Evolutionary conservation across 2,113 vertebrate species (phyloP).

Genomic region (Tonatia bakeri): DNA sequence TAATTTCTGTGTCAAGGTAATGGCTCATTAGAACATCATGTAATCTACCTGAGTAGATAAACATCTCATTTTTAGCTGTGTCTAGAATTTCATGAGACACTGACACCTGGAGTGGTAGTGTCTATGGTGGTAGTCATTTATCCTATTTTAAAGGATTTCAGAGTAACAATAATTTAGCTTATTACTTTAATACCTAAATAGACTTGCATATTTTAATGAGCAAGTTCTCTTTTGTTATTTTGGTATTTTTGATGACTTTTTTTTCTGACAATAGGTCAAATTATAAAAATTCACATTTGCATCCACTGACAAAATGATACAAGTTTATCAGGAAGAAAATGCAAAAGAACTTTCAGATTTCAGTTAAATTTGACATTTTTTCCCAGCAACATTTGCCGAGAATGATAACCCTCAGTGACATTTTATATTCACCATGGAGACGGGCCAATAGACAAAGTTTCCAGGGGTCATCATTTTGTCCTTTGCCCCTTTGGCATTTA

Average conservation of each 20-base stretch:
- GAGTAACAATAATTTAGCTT: conserved; percentile 26
- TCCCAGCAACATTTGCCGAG: conserved; percentile 29
- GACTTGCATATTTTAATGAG: conserved; percentile 39
- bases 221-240: conserved; percentile 37
- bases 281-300: conserved; percentile 44
- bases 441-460: background rate
- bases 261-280: conserved; percentile 38
- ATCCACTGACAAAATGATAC: conserved; percentile 9
- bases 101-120: background rate
- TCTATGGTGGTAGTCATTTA: conserved; percentile 8
- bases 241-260: background rate
- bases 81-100: conserved; percentile 22
- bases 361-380: conserved; percentile 39
- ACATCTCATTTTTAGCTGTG: conserved; percentile 4
- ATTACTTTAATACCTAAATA: background rate
- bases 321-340: conserved; percentile 45
- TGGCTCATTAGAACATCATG: conserved; percentile 29
- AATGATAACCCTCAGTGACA: conserved; percentile 34
- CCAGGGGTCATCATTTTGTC: background rate
- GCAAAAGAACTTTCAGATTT: conserved; percentile 49
- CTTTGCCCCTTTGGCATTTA: conserved; percentile 1
- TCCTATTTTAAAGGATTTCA: conserved; percentile 29
- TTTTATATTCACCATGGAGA: conserved; percentile 22
- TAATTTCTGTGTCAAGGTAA: conserved; percentile 52
- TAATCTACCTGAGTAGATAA: conserved; percentile 26